phyloP scores from a whole-genome alignment of 2,888 invertebrate genomes.

The Brenthis ino region DNA sequence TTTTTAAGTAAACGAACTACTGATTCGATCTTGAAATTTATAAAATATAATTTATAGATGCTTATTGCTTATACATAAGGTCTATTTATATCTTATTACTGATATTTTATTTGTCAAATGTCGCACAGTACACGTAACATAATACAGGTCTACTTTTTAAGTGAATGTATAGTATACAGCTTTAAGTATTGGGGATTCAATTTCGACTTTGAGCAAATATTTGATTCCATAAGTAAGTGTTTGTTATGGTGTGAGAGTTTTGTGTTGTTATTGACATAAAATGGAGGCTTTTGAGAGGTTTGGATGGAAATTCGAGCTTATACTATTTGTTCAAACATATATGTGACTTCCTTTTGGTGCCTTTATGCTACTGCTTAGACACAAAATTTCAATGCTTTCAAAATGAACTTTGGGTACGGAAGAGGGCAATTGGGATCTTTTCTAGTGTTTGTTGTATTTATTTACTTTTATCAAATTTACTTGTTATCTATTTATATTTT shows the following conservation, averaged over 20 bases:
- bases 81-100: no score
- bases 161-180: slow-evolving; percentile 16
- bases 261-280: slow-evolving; percentile 30
- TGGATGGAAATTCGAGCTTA: slow-evolving; percentile 23
- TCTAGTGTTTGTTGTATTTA: background rate
- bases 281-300: slow-evolving; percentile 23
- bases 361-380: background rate
- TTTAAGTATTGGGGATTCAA: slow-evolving; percentile 29
- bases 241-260: slow-evolving; percentile 27
- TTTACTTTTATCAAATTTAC: background rate
- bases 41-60: no score
- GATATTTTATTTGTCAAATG: no score
- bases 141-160: slow-evolving; percentile 16
- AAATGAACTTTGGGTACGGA: slow-evolving; percentile 13
- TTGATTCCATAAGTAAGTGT: slow-evolving; percentile 35
- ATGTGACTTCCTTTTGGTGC: slow-evolving; percentile 15
- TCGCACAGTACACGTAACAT: slow-evolving; percentile 4
- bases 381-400: slow-evolving; percentile 6
- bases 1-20: no score
- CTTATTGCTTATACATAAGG: no score
- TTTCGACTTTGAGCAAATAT: slow-evolving; percentile 31
- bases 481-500: no score
- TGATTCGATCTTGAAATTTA: no score
- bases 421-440: slow-evolving; percentile 2
- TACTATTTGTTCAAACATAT: slow-evolving; percentile 10